Evolutionary conservation across 1,140 invertebrate genomes (phyloP).

Genomic region (Ridgeia piscesae): DNA sequence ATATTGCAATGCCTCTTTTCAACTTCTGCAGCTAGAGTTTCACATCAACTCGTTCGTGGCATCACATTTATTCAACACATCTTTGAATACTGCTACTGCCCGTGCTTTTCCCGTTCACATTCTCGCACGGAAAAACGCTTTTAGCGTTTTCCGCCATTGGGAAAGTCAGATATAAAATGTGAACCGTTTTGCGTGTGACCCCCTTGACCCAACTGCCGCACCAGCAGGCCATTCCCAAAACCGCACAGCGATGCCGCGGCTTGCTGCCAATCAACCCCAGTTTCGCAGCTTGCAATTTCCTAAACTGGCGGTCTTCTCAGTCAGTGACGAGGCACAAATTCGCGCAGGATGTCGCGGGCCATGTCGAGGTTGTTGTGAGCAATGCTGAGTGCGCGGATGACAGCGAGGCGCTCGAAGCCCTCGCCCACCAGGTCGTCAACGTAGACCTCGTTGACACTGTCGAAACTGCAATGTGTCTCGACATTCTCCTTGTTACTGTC

Average conservation of each 20-base stretch:
- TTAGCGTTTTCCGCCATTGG: neutral
- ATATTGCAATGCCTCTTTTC: neutral
- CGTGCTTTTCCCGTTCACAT: neutral
- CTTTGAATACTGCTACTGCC: neutral
- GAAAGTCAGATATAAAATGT: neutral
- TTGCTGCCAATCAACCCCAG: neutral
- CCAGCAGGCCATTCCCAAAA: neutral
- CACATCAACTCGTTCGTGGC: no score
- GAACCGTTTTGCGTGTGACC: neutral
- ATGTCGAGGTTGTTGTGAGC: constrained; percentile 90
- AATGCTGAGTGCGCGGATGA: constrained; percentile 85
- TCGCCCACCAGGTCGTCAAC: constrained; percentile 83
- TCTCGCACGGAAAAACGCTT: neutral
- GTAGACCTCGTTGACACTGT: constrained; percentile 89
- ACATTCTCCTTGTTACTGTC: constrained; percentile 54
- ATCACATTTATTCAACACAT: neutral
- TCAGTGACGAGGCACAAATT: constrained; percentile 67
- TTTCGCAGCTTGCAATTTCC: neutral
- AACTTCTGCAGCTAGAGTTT: neutral
- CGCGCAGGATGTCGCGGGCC: constrained; percentile 92
- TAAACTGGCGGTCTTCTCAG: neutral
- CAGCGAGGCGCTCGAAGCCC: constrained; percentile 85
- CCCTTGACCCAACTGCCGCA: neutral
- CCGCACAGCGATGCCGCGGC: neutral
- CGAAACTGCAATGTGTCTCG: constrained; percentile 63